Conservation (phyloP, 2,797 vertebrate genomes). For the Prunella strophiata region DNA sequence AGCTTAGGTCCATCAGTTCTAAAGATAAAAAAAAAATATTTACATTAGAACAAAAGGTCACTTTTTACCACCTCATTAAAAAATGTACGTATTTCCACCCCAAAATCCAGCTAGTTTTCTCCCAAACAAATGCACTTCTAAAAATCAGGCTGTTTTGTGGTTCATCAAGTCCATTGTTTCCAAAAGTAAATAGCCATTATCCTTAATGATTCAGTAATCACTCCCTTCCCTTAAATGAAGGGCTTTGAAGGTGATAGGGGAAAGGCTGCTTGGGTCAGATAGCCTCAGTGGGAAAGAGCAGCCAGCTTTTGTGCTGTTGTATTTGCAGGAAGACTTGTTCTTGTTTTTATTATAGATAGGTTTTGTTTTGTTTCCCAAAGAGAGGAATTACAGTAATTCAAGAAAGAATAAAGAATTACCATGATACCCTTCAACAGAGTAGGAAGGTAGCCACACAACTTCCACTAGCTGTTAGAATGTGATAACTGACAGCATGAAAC, state of each 20-base stretch:
- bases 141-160: constrained; percentile 37
- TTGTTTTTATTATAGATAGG: constrained; percentile 28
- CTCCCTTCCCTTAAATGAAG: constrained; percentile 40
- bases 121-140: not conserved
- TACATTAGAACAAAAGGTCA: constrained; percentile 20
- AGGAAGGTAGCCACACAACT: not conserved
- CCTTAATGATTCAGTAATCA: constrained; percentile 20
- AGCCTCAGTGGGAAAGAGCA: not conserved
- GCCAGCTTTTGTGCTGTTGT: not conserved
- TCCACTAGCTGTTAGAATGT: not conserved
- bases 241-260: constrained; percentile 28
- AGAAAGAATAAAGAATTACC: not conserved
- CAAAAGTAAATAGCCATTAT: constrained; percentile 55
- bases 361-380: not conserved
- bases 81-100: not conserved
- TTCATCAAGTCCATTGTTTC: constrained; percentile 60
- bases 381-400: not conserved
- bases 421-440: not conserved
- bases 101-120: not conserved
- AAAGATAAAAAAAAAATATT: not conserved
- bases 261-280: constrained; percentile 36
- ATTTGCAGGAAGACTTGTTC: not conserved
- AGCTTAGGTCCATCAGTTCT: not conserved
- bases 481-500: not conserved
- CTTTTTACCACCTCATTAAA: not conserved